A percentile compares a stretch with the other conserved stretches of the same genome.
Conservation (phyloP, 1,140 invertebrate genomes). For the Dendrolimus kikuchii region DNA sequence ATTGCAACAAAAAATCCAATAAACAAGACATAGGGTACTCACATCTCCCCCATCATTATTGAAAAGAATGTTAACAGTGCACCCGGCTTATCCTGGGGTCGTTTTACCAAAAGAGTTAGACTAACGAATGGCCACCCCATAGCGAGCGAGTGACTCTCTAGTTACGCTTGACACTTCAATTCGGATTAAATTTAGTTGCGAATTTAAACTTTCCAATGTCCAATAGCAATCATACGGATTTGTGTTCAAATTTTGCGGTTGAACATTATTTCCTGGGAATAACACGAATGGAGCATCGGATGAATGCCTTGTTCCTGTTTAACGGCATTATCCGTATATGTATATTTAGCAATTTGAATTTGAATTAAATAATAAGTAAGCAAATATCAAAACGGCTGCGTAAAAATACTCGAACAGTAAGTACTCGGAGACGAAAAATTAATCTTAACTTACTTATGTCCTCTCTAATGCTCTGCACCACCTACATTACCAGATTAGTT, state of each 20-base stretch:
- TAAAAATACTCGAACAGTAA: too few species aligned
- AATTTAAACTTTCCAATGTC: conserved; percentile 41
- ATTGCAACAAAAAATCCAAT: conserved; percentile 72
- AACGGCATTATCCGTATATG: too few species aligned
- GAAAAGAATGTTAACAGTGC: conserved; percentile 69
- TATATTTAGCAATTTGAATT: too few species aligned
- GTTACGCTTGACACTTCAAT: conserved; percentile 64
- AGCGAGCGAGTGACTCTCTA: conserved; percentile 35
- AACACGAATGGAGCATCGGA: background rate
- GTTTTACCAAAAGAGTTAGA: conserved; percentile 70
- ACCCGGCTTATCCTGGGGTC: conserved; percentile 61
- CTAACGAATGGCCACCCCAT: conserved; percentile 64
- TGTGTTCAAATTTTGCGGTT: background rate
- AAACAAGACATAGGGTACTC: conserved; percentile 64
- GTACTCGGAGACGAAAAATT: too few species aligned
- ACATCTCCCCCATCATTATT: conserved; percentile 62
- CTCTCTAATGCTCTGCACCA: too few species aligned
- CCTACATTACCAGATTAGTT: too few species aligned
- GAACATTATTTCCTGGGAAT: background rate
- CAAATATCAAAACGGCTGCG: too few species aligned
- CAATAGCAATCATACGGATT: conserved; percentile 24
- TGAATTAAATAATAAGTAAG: too few species aligned
- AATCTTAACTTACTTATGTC: too few species aligned
- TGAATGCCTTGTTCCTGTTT: too few species aligned
- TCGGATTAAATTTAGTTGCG: conserved; percentile 58